Base-by-base conservation (phyloP, 2,113 vertebrate genomes). In the Clarias gariepinus region DNA sequence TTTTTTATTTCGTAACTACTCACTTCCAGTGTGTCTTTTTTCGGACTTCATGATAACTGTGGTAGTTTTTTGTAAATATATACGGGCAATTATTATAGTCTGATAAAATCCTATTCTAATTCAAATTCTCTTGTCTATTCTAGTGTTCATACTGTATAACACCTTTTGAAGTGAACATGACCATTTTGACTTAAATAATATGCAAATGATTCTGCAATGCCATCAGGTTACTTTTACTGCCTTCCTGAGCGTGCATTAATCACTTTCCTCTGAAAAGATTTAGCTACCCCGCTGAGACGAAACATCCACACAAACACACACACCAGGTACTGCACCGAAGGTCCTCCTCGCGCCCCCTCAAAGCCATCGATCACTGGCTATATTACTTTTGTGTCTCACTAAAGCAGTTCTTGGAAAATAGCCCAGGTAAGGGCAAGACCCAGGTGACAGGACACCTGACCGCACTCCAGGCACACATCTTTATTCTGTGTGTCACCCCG, bases 371-470 rank as follows among this genome's bases (percentile, higher is more conserved):
- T 60, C 78, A 80, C 8, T 36, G 57, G 57, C 30, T 80, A 60
- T 60, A 80, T 58, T 80, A 80, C 78, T 33, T 60, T 80, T 60
- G 78, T 80, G 57, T 19, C 30, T 36, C 28, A 36, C 28, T 11
- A 19, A 60, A 80, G 78, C 55, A 80, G 78, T 80, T 80, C 57
- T 60, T 80, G 78, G 78, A 80, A 58, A 60, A 33, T 23, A 57
- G 78, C 78, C 55, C 28, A 60, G 78, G 28, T 2, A 4, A 60
- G 55, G 53, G 9, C 53, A 78, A 78, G 52, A 80, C 55, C 55
- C 28, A 9, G 1, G 55, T 79, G 77, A 79, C 28, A 58, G 77
- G 55, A 78, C 52, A 57, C 52, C 18, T n/a, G 30, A 57, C 52
- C 30, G 76, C n/a, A 57, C 76, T 57, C 52, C 25, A 57, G 76